phyloP scores from a whole-genome alignment of 2,113 vertebrate genomes.

The Triplophysa dalaica region DNA sequence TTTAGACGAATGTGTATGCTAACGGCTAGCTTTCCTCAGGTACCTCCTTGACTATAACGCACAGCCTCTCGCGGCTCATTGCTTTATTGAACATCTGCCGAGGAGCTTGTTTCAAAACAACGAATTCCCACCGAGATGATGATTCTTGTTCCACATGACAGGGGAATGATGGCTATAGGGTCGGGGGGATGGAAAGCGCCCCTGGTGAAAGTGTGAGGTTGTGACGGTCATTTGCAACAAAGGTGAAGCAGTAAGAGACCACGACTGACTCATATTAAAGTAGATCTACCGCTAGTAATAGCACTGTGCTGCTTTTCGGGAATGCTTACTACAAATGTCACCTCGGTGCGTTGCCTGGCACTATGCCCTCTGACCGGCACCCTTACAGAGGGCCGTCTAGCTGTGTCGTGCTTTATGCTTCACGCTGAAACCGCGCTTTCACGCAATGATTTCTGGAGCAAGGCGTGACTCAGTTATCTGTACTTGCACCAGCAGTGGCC shows the following conservation, averaged over 20 bases:
- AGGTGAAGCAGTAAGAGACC: constrained; percentile 31
- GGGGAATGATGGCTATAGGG: neutral
- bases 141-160: neutral
- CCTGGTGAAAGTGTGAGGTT: constrained; percentile 31
- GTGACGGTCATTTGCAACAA: constrained; percentile 9
- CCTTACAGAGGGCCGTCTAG: constrained; percentile 30
- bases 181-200: neutral
- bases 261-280: constrained; percentile 53
- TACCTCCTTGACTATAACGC: too few species aligned
- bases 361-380: constrained; percentile 29
- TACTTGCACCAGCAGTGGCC: constrained; percentile 22
- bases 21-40: too few species aligned
- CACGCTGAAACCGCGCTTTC: neutral
- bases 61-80: neutral
- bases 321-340: constrained; percentile 71
- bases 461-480: constrained; percentile 32
- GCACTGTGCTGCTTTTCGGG: constrained; percentile 60
- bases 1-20: too few species aligned
- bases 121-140: neutral
- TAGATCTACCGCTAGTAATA: constrained; percentile 59
- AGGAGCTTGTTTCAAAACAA: constrained; percentile 20
- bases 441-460: neutral
- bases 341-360: constrained; percentile 53
- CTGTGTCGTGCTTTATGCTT: constrained; percentile 46
- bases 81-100: constrained; percentile 15